Evolutionary conservation across 2,888 invertebrate species (phyloP).

Genomic region (Pomacea canaliculata): DNA sequence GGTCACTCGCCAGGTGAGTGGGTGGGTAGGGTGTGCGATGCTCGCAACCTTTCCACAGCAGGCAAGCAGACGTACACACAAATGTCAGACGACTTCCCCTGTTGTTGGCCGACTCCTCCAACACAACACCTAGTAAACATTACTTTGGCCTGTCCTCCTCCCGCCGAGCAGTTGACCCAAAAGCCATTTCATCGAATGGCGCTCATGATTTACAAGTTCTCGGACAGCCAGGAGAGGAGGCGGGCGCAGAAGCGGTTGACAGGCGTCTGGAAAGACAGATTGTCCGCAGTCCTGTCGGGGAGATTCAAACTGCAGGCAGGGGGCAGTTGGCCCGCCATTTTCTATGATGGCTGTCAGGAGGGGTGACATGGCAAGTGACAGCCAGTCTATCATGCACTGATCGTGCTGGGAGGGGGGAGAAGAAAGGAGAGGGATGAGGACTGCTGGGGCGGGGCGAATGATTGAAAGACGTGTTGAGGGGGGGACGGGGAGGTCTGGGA

Average conservation of each 20-base stretch:
- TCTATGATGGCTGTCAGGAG: not conserved
- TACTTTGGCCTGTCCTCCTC: no score
- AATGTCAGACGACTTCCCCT: not conserved
- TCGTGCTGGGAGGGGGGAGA: no score
- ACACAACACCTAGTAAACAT: no score
- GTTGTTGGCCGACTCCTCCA: no score
- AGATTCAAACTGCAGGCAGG: not conserved
- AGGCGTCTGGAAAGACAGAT: not conserved
- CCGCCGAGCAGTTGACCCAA: not conserved
- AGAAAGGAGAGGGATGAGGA: no score
- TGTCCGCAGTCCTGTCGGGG: not conserved
- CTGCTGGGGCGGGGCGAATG: no score
- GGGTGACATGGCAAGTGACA: conserved; percentile 2
- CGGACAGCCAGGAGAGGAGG: not conserved
- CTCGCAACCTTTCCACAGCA: not conserved
- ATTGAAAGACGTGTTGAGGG: no score
- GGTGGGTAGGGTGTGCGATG: not conserved
- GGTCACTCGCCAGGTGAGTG: not conserved
- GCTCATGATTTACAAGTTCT: not conserved
- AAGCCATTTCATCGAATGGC: not conserved
- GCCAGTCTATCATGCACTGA: not conserved
- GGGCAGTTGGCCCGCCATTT: not conserved
- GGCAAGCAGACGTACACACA: not conserved
- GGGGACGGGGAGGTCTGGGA: no score
- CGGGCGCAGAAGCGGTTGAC: not conserved